phyloP scores from a whole-genome alignment of 2,113 vertebrate genomes.

The Cyphomyrus plagiostoma region DNA sequence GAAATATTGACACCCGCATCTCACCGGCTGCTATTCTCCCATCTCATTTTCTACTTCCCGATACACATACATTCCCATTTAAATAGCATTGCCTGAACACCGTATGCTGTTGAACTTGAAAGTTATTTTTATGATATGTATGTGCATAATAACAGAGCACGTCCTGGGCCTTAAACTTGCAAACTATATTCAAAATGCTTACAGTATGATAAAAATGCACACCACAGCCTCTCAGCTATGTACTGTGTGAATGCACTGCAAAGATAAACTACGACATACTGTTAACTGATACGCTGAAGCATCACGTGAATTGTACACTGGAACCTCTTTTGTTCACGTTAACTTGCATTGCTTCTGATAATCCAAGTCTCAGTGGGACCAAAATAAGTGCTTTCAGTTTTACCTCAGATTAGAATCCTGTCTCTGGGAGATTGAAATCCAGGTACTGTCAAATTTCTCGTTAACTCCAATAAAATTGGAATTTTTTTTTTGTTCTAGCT shows the following conservation, averaged over 20 bases:
- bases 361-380: background rate
- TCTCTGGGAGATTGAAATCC: background rate
- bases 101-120: background rate
- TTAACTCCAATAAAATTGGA: background rate
- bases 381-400: background rate
- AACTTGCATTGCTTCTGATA: background rate
- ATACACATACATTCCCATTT: background rate
- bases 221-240: background rate
- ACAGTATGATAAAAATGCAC: background rate
- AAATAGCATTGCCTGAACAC: background rate
- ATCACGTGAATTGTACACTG: background rate
- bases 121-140: background rate
- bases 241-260: background rate
- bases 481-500: background rate
- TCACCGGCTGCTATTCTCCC: background rate
- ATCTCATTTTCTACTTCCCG: background rate
- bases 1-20: background rate
- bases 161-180: background rate
- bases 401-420: background rate
- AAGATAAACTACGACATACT: background rate
- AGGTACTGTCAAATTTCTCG: slow-evolving; percentile 4
- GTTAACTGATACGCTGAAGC: background rate
- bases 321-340: background rate
- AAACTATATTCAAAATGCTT: background rate
- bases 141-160: background rate